These are phyloP conservation scores for Carapus acus DNA, from an alignment of 2,797 vertebrate species.

Conservation along the genomic window DNA sequence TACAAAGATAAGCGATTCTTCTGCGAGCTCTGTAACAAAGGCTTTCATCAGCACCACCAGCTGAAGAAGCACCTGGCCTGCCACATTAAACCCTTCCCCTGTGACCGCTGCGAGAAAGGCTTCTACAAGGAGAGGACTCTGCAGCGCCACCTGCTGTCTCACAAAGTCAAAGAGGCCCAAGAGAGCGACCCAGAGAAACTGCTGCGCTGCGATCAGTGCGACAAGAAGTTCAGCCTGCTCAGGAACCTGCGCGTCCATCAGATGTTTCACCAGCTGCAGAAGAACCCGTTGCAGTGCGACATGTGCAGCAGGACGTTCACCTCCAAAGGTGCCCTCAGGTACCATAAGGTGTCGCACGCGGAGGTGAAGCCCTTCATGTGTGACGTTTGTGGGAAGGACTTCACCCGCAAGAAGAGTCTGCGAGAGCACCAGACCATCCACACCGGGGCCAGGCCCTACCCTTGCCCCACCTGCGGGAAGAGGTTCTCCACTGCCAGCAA, in stretches of 20 bases:
- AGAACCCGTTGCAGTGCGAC: slow-evolving; percentile 35
- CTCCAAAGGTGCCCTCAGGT: slow-evolving; percentile 37
- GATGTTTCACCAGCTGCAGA: slow-evolving; percentile 38
- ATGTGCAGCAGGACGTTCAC: slow-evolving; percentile 53
- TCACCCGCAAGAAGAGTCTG: slow-evolving; percentile 57
- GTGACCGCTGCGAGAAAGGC: slow-evolving; percentile 58
- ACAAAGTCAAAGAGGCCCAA: slow-evolving; percentile 49
- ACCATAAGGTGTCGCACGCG: slow-evolving; percentile 51
- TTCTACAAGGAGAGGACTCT: slow-evolving; percentile 55
- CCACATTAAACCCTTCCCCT: slow-evolving; percentile 60
- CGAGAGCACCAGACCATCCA: slow-evolving; percentile 58
- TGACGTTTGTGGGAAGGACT: slow-evolving; percentile 55
- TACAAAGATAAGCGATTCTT: slow-evolving; percentile 65
- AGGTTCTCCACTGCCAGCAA: slow-evolving; percentile 59
- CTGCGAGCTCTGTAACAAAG: slow-evolving; percentile 58
- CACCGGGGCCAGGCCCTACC: slow-evolving; percentile 49
- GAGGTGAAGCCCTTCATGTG: slow-evolving; percentile 56
- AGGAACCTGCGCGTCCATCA: slow-evolving; percentile 54
- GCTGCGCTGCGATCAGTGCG: slow-evolving; percentile 53
- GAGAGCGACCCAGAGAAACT: slow-evolving; percentile 50
- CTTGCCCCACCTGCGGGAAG: slow-evolving; percentile 52
- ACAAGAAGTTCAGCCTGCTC: slow-evolving; percentile 43
- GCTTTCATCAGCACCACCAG: slow-evolving; percentile 62
- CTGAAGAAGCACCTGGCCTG: slow-evolving; percentile 51
- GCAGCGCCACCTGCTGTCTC: slow-evolving; percentile 44